These are phyloP conservation scores for Hoplostethus mediterraneus DNA, from an alignment of 2,797 vertebrate species.

Conservation along the genomic window DNA sequence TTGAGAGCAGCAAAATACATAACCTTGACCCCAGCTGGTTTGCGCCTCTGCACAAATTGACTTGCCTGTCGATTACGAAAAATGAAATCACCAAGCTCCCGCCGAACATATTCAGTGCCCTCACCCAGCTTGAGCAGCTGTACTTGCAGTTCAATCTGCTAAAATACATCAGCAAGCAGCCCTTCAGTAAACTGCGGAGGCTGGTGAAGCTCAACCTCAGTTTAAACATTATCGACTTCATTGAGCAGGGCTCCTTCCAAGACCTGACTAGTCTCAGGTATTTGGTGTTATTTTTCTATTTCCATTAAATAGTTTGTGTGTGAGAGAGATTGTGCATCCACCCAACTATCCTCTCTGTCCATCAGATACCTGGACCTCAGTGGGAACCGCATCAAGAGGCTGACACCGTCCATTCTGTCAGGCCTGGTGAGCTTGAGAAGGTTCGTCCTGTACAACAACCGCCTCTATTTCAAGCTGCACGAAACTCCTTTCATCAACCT, in stretches of 20 bases:
- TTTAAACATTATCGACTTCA: conserved; percentile 50
- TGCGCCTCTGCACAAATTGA: conserved; percentile 26
- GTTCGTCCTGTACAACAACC: conserved; percentile 51
- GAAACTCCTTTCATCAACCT: conserved; percentile 40
- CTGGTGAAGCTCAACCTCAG: conserved; percentile 43
- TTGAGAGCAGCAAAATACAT: conserved; percentile 22
- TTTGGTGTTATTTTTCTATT: too few species aligned
- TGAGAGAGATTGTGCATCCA: too few species aligned
- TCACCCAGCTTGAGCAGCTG: conserved; percentile 36
- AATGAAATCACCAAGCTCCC: conserved; percentile 39
- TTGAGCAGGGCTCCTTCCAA: conserved; percentile 31
- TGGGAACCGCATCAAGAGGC: conserved; percentile 53
- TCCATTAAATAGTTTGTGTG: too few species aligned
- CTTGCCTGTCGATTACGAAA: conserved; percentile 20
- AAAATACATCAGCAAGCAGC: conserved; percentile 40
- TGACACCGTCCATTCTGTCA: conserved; percentile 41
- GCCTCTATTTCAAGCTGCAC: conserved; percentile 33
- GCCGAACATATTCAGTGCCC: conserved; percentile 19
- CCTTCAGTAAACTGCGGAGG: conserved; percentile 34
- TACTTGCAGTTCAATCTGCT: conserved; percentile 51
- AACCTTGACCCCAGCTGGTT: conserved; percentile 38
- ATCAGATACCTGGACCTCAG: conserved; percentile 45
- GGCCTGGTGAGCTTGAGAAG: conserved; percentile 22
- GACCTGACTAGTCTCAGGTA: conserved; percentile 34
- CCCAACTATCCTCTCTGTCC: not conserved